phyloP scores from a whole-genome alignment of 1,140 invertebrate species.

The Diprion similis region DNA sequence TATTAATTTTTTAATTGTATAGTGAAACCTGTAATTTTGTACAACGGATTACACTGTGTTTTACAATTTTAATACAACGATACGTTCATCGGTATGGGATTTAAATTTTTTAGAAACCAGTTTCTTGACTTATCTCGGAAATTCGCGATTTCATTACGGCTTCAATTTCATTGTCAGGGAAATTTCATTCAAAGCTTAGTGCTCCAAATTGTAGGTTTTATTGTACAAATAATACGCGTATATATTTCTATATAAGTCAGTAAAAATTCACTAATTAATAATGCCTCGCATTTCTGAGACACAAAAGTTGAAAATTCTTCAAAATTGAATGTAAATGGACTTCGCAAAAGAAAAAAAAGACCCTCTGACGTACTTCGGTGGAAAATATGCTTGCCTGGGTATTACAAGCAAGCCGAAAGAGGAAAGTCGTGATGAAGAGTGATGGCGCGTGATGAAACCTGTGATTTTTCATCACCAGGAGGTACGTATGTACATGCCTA shows the following conservation, averaged over 20 bases:
- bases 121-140: no score
- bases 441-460: neutral
- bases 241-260: neutral
- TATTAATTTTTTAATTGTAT: no score
- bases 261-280: neutral
- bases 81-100: no score
- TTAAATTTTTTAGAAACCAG: no score
- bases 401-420: neutral
- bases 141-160: no score
- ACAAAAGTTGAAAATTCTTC: neutral
- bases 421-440: neutral
- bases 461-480: neutral
- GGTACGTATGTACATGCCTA: neutral
- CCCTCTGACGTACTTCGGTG: neutral
- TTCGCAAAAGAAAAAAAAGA: neutral
- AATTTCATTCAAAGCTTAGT: no score
- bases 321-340: neutral
- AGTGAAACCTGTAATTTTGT: no score
- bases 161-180: no score
- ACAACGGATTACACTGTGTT: no score
- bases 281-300: neutral
- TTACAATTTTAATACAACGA: no score
- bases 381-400: conserved; percentile 2
- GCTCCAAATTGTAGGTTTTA: neutral
- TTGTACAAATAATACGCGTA: neutral